Evolutionary conservation across 64 coral and sea anemone species (phyloP), one percentile per base, ranked within the genome.

Genomic region (Porites australiensis): DNA sequence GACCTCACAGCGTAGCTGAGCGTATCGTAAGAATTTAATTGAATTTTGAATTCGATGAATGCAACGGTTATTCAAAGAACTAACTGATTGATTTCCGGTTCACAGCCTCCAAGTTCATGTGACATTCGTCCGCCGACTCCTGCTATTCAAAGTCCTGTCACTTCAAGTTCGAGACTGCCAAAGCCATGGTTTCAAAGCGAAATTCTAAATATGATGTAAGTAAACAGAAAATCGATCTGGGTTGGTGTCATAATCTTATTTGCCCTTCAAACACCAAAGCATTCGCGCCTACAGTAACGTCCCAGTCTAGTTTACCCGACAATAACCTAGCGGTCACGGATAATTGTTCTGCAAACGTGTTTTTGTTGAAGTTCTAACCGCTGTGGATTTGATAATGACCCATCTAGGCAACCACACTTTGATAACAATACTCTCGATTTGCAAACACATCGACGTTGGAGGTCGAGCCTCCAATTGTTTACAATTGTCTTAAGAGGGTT

Each of bases 161-260:
- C 79, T 76, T 60, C 90, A 57, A 90, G 80, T 48, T 23, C 92
- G 58, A 97, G 82, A 91, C 58, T 80, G 51, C 95, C 95, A 61
- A 97, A 97, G 79, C 44, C 94, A 77, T 97, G 95, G 95, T 97
- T 97, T 80, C 95, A 97, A 86, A 91, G 75, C 59, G 95, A 97
- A 82, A 97, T 97, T 54, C 95, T 91, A 57, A 94, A 88, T 74
- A 97, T 97, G 95, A 97, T 97, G 95, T 97, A 90, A 97, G 95
- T 97, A 96, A 83, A 83, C 10, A 68, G 62, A 68, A 67, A 47
- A 67, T 46, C 45, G 14, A 48, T 82, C 57, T 44, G 13, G 58
- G 58, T 68, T 45, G 81, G 15, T 50, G 7, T 68, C 68, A 10
- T 83, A 83, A 83, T 83, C 81, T 49, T 64, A 50, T 66, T 83